Percentiles rank a stretch among this genome's conserved stretches.
Conservation (phyloP, 2,888 invertebrate genomes). For the Phrixothrix hirtus region DNA sequence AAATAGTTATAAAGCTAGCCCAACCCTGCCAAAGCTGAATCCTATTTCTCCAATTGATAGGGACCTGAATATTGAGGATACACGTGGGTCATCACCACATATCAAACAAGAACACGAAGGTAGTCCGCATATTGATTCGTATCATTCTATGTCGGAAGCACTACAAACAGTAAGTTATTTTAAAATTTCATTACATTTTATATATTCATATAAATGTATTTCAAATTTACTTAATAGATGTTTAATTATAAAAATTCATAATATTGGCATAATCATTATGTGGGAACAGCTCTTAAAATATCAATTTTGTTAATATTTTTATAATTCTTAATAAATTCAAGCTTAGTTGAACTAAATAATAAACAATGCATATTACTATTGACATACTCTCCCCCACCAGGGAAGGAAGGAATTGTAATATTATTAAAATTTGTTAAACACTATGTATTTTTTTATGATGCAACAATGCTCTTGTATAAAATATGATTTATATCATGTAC, state of each 20-base stretch:
- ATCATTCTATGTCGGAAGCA: constrained; percentile 56
- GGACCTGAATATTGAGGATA: constrained; percentile 59
- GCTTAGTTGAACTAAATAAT: no score
- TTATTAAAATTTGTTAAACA: no score
- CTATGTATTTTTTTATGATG: no score
- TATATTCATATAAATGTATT: no score
- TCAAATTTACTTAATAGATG: no score
- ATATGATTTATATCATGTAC: background rate
- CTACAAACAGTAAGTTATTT: constrained; percentile 57
- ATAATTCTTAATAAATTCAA: no score
- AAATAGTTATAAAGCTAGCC: constrained; percentile 69
- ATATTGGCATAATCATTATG: no score
- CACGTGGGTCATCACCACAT: constrained; percentile 60
- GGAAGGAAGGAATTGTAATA: constrained; percentile 50
- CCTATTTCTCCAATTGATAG: constrained; percentile 62
- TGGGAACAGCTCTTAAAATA: no score
- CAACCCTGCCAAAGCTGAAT: constrained; percentile 66
- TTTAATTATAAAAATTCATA: no score
- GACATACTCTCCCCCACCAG: constrained; percentile 39
- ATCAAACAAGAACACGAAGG: constrained; percentile 66
- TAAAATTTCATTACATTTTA: no score
- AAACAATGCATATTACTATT: background rate
- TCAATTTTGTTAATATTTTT: no score
- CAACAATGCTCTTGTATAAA: no score
- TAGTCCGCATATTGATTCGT: constrained; percentile 53